phyloP scores from a whole-genome alignment of 2,888 invertebrate species.

The Belgica antarctica region DNA sequence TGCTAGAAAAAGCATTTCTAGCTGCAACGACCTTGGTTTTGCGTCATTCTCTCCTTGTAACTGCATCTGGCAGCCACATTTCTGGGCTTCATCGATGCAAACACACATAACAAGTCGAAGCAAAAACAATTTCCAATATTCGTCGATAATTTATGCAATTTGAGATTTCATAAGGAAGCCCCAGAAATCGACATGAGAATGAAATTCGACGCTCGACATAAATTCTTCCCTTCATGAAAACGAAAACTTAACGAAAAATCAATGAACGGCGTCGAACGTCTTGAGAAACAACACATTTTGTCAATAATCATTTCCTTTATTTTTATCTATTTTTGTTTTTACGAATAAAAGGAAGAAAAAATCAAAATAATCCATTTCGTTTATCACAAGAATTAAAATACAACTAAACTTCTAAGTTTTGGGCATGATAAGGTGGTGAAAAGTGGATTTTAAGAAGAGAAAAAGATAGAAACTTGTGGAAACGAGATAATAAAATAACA shows the following conservation, averaged over 20 bases:
- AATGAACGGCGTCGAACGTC: too few relatives aligned
- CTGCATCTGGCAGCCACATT: slow-evolving; percentile 3
- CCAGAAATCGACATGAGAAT: slow-evolving; percentile 9
- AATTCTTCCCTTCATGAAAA: too few relatives aligned
- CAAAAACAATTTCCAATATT: background rate
- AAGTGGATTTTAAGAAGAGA: too few relatives aligned
- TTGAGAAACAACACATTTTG: too few relatives aligned
- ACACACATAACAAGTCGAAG: background rate
- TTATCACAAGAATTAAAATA: slow-evolving; percentile 2
- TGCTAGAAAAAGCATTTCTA: too few relatives aligned
- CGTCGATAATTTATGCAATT: too few relatives aligned
- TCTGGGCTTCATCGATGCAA: background rate
- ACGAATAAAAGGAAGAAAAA: background rate
- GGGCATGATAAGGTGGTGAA: background rate
- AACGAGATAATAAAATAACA: too few relatives aligned
- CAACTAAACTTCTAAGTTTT: background rate
- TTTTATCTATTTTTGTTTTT: background rate
- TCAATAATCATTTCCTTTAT: background rate
- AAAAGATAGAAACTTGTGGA: too few relatives aligned
- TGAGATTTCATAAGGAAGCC: slow-evolving; percentile 3
- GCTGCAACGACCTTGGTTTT: background rate
- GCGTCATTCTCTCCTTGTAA: background rate
- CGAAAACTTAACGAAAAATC: too few relatives aligned
- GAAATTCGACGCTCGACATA: background rate
- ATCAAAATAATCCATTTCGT: background rate